phyloP scores from a whole-genome alignment of 2,888 invertebrate species.

The Rhopalosiphum nymphaeae region DNA sequence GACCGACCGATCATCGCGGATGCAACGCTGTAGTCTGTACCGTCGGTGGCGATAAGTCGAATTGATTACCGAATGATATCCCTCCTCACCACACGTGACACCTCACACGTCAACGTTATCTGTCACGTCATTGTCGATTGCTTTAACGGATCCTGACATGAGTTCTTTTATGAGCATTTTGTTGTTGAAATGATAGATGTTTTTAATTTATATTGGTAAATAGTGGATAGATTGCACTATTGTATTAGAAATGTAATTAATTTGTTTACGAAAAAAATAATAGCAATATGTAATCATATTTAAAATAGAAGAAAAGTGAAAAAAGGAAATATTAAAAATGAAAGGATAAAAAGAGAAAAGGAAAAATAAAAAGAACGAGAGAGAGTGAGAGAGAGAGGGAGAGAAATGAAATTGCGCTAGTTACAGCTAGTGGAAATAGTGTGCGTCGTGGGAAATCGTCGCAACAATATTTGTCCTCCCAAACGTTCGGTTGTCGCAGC shows the following conservation, averaged over 20 bases:
- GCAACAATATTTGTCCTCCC: not conserved
- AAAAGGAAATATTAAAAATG: not conserved
- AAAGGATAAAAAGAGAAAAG: not conserved
- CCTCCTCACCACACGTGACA: not conserved
- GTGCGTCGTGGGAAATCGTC: conserved; percentile 20
- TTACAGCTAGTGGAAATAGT: not conserved
- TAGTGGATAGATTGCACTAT: not conserved
- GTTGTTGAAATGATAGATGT: not conserved
- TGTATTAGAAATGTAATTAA: not conserved
- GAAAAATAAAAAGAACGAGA: not conserved
- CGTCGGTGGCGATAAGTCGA: not conserved
- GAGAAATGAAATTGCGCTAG: not conserved
- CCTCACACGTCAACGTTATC: not conserved
- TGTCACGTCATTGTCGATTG: not conserved
- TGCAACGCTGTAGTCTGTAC: not conserved
- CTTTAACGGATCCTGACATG: not conserved
- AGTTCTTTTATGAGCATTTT: not conserved
- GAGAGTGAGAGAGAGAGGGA: not conserved
- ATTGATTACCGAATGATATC: not conserved
- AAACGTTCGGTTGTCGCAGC: conserved; percentile 7
- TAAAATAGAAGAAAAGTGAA: not conserved
- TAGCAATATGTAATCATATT: not conserved
- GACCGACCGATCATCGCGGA: not conserved
- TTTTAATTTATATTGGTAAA: not conserved
- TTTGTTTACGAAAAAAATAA: not conserved